phyloP scores from a whole-genome alignment of 2,888 invertebrate species.

The Caenorhabditis imperialis region DNA sequence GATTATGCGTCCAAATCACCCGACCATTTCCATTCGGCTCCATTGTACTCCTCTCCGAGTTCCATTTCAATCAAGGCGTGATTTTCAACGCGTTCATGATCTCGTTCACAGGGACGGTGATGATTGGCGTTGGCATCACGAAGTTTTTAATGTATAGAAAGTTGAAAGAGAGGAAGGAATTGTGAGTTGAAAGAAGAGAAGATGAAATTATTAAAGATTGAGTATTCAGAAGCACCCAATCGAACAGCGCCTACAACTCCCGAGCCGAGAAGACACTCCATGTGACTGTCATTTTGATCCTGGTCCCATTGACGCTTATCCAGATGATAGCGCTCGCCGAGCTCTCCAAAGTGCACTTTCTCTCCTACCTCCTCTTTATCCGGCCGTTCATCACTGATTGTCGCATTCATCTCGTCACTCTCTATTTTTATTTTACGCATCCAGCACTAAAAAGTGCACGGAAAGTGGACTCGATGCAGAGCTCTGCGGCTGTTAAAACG shows the following conservation, averaged over 20 bases:
- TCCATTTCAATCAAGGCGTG: not conserved
- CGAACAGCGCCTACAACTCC: not conserved
- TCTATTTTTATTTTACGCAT: constrained; percentile 9
- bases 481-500: too few relatives aligned
- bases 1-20: constrained; percentile 2
- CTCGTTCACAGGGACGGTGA: not conserved
- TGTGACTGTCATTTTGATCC: not conserved
- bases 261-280: not conserved
- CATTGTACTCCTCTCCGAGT: not conserved
- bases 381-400: constrained; percentile 4
- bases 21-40: constrained; percentile 8
- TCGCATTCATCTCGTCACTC: not conserved
- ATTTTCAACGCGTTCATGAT: not conserved
- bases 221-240: constrained; percentile 1
- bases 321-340: not conserved
- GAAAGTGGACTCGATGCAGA: too few relatives aligned
- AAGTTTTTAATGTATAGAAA: not conserved
- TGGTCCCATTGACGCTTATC: not conserved
- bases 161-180: not conserved
- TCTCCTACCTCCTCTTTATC: constrained; percentile 7
- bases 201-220: too few relatives aligned
- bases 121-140: not conserved
- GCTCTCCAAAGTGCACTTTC: not conserved
- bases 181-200: not conserved
- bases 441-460: not conserved